Evolutionary conservation across 2,888 invertebrate genomes (phyloP).

Genomic region (Cynaeus angustus): DNA sequence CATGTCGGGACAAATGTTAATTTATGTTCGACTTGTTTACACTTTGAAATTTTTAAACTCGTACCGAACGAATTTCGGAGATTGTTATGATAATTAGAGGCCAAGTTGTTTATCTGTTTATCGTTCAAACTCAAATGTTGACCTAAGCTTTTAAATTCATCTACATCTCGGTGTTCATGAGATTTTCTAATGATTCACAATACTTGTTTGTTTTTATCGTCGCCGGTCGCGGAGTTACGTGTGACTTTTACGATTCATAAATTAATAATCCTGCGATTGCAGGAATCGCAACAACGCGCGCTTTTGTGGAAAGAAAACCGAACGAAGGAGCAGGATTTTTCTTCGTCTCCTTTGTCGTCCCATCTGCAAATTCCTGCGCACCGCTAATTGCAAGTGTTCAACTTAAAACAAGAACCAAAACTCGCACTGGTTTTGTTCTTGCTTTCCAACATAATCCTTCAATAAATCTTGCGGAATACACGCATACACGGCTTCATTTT

Average conservation of each 20-base stretch:
- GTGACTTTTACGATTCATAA: slow-evolving; percentile 41
- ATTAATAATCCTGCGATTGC: slow-evolving; percentile 21
- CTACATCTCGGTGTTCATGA: slow-evolving; percentile 12
- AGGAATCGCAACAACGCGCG: background rate
- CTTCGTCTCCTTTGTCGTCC: background rate
- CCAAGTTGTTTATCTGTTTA: slow-evolving; percentile 47
- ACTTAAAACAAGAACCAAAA: slow-evolving; percentile 9
- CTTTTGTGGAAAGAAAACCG: background rate
- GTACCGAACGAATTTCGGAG: slow-evolving; percentile 37
- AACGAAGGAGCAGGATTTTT: background rate
- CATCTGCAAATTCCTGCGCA: background rate
- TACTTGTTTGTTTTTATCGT: slow-evolving; percentile 28
- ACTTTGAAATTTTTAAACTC: slow-evolving; percentile 17
- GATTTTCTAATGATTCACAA: slow-evolving; percentile 14
- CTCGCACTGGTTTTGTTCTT: slow-evolving; percentile 23
- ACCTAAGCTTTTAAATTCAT: slow-evolving; percentile 41
- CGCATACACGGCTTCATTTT: slow-evolving; percentile 1
- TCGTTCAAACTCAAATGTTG: slow-evolving; percentile 38
- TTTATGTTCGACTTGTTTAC: slow-evolving; percentile 46
- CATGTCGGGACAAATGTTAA: slow-evolving; percentile 32
- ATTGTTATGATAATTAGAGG: slow-evolving; percentile 47
- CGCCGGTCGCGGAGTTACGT: slow-evolving; percentile 15
- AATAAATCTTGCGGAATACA: slow-evolving; percentile 17
- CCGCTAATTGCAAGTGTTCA: background rate
- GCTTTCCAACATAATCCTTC: slow-evolving; percentile 18